These are phyloP conservation scores for Panthera leo DNA, from an alignment of 2,113 vertebrate genomes.

Conservation along the genomic window DNA sequence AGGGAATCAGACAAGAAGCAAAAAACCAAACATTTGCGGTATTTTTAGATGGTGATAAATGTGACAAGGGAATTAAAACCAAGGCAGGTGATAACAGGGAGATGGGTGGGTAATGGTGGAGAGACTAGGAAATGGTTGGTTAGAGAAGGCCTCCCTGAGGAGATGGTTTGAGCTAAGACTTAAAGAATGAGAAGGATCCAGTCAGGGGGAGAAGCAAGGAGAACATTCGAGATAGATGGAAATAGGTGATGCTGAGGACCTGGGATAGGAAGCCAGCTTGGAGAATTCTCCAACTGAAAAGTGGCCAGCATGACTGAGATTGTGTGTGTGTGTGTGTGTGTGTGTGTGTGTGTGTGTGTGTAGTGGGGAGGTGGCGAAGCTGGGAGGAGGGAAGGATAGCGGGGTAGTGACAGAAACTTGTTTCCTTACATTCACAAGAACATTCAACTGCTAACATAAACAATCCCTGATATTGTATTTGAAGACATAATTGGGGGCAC, in stretches of 20 bases:
- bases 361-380: background rate
- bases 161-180: background rate
- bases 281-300: background rate
- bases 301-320: background rate
- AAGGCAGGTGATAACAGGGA: background rate
- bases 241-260: background rate
- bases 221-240: background rate
- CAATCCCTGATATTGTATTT: background rate
- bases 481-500: background rate
- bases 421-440: background rate
- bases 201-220: background rate
- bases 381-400: background rate
- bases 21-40: background rate
- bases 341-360: background rate
- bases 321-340: background rate
- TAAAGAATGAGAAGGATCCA: background rate
- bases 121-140: background rate
- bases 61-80: background rate
- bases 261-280: background rate
- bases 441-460: background rate
- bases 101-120: too few species aligned
- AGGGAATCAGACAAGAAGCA: background rate
- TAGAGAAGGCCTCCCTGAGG: background rate
- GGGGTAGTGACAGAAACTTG: background rate
- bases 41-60: background rate